phyloP scores from a whole-genome alignment of 1,140 invertebrate species.

The Philotrypesis tridentata region DNA sequence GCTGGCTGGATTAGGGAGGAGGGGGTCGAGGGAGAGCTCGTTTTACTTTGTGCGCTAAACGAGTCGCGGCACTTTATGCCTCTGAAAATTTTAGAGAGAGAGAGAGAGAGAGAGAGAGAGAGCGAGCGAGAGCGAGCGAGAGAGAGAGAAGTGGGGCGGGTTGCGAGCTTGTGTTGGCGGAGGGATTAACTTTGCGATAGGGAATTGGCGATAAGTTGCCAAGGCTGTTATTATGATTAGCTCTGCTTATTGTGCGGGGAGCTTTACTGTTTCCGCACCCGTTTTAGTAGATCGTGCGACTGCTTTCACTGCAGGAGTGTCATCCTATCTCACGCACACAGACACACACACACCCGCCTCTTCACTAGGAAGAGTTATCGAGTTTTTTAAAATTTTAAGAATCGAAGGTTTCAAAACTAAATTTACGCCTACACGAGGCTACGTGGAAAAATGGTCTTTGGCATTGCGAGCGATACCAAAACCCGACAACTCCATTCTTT shows the following conservation, averaged over 20 bases:
- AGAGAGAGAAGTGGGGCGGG: not conserved
- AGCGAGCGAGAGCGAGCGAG: not conserved
- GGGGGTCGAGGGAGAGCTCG: not conserved
- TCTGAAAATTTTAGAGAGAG: constrained; percentile 41
- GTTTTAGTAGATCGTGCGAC: not conserved
- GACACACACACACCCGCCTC: too few relatives aligned
- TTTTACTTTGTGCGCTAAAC: constrained; percentile 43
- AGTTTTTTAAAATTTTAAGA: too few relatives aligned
- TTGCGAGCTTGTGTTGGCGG: not conserved
- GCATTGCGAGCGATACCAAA: too few relatives aligned
- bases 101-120: too few relatives aligned
- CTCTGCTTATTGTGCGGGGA: not conserved
- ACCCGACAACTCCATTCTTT: too few relatives aligned
- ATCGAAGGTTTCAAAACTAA: too few relatives aligned
- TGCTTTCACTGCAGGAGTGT: too few relatives aligned
- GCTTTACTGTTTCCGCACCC: not conserved
- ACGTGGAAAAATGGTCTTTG: too few relatives aligned
- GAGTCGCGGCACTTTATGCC: constrained; percentile 44
- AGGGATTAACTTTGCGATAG: constrained; percentile 31
- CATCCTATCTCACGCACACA: too few relatives aligned
- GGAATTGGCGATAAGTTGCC: constrained; percentile 4
- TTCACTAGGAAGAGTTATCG: too few relatives aligned
- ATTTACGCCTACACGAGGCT: too few relatives aligned
- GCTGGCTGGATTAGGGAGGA: constrained; percentile 32
- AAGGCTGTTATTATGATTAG: not conserved